These are phyloP conservation scores for Marmota flaviventris DNA, from an alignment of 2,113 vertebrate species.

Conservation along the genomic window DNA sequence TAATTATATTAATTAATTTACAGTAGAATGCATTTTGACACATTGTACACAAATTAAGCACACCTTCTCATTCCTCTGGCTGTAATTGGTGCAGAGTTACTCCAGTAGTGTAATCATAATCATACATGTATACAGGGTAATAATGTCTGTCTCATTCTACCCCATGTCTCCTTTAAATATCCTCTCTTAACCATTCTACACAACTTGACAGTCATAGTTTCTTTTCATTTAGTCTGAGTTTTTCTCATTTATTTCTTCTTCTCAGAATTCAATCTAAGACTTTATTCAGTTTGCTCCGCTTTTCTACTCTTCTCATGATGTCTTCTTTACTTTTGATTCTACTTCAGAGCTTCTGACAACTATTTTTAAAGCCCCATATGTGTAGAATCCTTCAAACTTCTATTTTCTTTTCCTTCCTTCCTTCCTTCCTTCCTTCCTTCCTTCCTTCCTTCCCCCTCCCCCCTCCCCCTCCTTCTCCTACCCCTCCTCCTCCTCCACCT, in stretches of 20 bases:
- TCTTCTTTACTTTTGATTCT: neutral
- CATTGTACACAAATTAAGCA: too few relatives aligned
- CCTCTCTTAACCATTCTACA: neutral
- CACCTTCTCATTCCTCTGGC: too few relatives aligned
- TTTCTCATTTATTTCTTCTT: neutral
- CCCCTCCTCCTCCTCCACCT: rapidly evolving
- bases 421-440: too few relatives aligned
- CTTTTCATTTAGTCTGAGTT: neutral
- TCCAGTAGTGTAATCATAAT: too few relatives aligned
- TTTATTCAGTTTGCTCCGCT: neutral
- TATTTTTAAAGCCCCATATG: neutral
- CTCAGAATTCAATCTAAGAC: neutral
- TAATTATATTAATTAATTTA: too few relatives aligned
- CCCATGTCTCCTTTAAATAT: neutral
- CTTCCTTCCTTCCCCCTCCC: too few relatives aligned
- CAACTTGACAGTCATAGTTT: neutral
- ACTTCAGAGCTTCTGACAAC: neutral
- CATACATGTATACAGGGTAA: too few relatives aligned
- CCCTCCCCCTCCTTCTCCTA: too few relatives aligned
- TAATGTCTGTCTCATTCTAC: too few relatives aligned
- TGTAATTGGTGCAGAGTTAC: too few relatives aligned
- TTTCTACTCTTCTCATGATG: neutral
- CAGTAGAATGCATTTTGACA: too few relatives aligned
- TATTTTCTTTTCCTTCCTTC: neutral
- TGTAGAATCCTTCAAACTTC: neutral